Conservation (phyloP, 2,888 invertebrate genomes). For the Eudemis profundana region DNA sequence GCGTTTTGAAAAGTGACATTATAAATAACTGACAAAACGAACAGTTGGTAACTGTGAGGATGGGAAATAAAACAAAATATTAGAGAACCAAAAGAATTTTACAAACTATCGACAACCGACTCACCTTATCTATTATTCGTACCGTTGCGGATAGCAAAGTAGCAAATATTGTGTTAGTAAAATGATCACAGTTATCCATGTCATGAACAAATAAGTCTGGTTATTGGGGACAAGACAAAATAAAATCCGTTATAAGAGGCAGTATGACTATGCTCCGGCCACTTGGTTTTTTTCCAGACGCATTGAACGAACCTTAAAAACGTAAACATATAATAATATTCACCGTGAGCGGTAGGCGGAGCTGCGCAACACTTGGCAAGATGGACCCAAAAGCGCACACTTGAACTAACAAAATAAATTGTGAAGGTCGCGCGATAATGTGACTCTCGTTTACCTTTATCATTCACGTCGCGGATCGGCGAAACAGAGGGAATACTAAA, state of each 20-base stretch:
- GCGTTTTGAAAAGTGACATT: too few species aligned
- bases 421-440: slow-evolving; percentile 50
- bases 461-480: slow-evolving; percentile 27
- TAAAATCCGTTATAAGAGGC: slow-evolving; percentile 66
- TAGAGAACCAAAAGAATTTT: too few species aligned
- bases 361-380: slow-evolving; percentile 45
- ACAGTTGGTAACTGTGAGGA: too few species aligned
- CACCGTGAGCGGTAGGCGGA: slow-evolving; percentile 39
- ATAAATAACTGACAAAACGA: too few species aligned
- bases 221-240: slow-evolving; percentile 65
- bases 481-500: slow-evolving; percentile 27
- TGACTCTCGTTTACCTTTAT: slow-evolving; percentile 53
- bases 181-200: slow-evolving; percentile 40
- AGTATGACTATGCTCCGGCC: slow-evolving; percentile 55
- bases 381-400: slow-evolving; percentile 28
- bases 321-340: slow-evolving; percentile 46
- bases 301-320: slow-evolving; percentile 45
- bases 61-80: too few species aligned
- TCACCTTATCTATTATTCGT: slow-evolving; percentile 6
- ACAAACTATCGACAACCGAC: too few species aligned
- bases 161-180: slow-evolving; percentile 33
- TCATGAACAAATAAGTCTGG: slow-evolving; percentile 52
- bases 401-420: slow-evolving; percentile 49
- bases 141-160: slow-evolving; percentile 15
- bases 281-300: slow-evolving; percentile 66